Base-by-base conservation (phyloP, 2,888 invertebrate genomes). In the Oxyteleia sp. region DNA sequence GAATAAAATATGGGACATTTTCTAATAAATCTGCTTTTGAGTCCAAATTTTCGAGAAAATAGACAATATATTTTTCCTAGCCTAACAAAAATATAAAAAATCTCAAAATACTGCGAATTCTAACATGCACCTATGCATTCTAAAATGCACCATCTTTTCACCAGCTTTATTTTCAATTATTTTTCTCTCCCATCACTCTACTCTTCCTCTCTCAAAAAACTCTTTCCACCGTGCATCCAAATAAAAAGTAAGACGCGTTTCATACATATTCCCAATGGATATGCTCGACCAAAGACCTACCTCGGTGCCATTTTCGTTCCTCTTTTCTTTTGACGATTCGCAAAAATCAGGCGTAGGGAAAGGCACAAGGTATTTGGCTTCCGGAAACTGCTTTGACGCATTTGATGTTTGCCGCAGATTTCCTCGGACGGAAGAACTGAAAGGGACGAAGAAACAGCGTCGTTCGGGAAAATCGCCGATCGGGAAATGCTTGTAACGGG, bases 351-450 rank as follows among this genome's bases (percentile, higher is more conserved):
- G 64, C 76, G 63, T 55, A 41, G 66, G 82, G 66, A 63, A 64
- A 76, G 71, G 64, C 57, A 47, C 41, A 47, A 61, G 66, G 61
- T 55, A 69, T 74, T 74, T 61, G 68, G 72, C 35, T 66, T 72
- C 53, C 71, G 71, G 26, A 74, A 82, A 78, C 72, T 66, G 78
- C 82, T 82, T 78, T 68, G 59, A 74, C 63, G 69, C 66, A 68
- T 80, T 80, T 74, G 55, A 41, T 51, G 53, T 49, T 59, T 38
- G 26, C 66, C 43, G 75, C 71, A 59, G 71, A 71, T 82, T 79
- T 79, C 41, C 43, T 64, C 71, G 59, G 23, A 51, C 32, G 35
- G 64, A 80, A 59, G n/a, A 49, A 71, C 38, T 38, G 41, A 11
- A 15, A 38, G 29, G n/a, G n/a, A 29, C 23, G 15, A 23, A 29